Evolutionary conservation across 2,797 vertebrate species (phyloP).

Genomic region (Oreortyx pictus): DNA sequence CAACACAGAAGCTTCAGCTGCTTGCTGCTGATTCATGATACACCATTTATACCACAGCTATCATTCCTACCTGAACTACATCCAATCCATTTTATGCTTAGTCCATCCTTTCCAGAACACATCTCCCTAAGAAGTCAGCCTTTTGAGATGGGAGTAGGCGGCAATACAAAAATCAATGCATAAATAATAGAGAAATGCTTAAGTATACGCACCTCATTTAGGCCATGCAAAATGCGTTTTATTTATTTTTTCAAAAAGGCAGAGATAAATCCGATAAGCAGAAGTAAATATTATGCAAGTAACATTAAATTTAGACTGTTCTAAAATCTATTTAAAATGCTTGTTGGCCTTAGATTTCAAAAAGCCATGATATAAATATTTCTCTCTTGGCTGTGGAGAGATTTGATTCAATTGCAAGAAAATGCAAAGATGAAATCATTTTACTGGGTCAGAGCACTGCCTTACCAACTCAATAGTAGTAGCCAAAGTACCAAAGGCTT

Average conservation of each 20-base stretch:
- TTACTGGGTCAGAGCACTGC: background rate
- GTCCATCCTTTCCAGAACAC: slow-evolving; percentile 35
- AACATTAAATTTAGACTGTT: background rate
- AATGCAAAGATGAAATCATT: background rate
- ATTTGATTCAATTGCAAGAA: slow-evolving; percentile 29
- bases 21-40: slow-evolving; percentile 43
- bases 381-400: background rate
- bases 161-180: slow-evolving; percentile 61
- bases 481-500: background rate
- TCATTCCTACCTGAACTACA: slow-evolving; percentile 61
- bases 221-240: slow-evolving; percentile 48
- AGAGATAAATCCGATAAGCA: slow-evolving; percentile 8
- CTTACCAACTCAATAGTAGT: background rate
- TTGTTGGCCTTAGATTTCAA: slow-evolving; percentile 11
- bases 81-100: slow-evolving; percentile 65
- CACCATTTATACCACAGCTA: slow-evolving; percentile 33
- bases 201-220: slow-evolving; percentile 21
- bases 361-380: slow-evolving; percentile 10
- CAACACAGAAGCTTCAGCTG: background rate
- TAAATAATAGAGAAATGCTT: slow-evolving; percentile 65
- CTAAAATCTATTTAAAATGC: background rate
- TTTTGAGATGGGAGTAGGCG: slow-evolving; percentile 39
- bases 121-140: slow-evolving; percentile 29
- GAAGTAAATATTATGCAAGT: slow-evolving; percentile 43
- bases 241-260: slow-evolving; percentile 58